Base-by-base conservation (phyloP, 53 echinoderm and acorn worm genomes). In the Arbacia lixula region DNA sequence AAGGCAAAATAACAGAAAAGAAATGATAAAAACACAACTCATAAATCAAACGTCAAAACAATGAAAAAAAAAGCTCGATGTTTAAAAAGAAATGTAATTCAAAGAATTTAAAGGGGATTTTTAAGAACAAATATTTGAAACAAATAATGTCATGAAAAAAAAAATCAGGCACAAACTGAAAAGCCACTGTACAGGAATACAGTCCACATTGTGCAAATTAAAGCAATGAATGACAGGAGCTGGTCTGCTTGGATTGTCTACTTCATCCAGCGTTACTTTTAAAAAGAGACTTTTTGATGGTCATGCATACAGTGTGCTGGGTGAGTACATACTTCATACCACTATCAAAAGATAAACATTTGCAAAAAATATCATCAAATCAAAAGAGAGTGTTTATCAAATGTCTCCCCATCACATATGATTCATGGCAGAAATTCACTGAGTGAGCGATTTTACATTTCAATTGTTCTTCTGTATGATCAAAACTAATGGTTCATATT, bases 1-100 rank as follows among this genome's bases (percentile, higher is more conserved):
- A 88, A 86, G 61, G 83, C 83, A 83, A 84, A 84, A 68, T 25
- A 84, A 68, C 53, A 66, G 32, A 68, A 38, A 65, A 67, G 52
- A 39, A 9, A 84, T 68, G 53, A 52, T 46, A 22, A 57, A 55
- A 37, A 43, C 46, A 65, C 29, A 68, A 84, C 43, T 81, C 77
- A 81, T 63, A 81, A 78, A 81, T 56, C 27, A 81, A 81, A 64
- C n/a, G 26, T 35, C 33, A 81, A 64, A 81, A 41, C 53, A 54
- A 6, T 16, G 5, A 21, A 56, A 56, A 56, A 56, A 5, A 56
- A 56, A 75, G 29, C 52, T 20, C 10, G 32, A 29, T 74, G 74
- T 34, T 51, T 50, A 42, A 53, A 72, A 74, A 53, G 3, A 74
- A 74, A 71, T 30, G 41, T 29, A 71, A 71, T 36, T 19, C 36